A percentile compares a stretch with the other conserved stretches of the same genome.
phyloP scores from a whole-genome alignment of 2,888 invertebrate species.

The Diarsia rubi region DNA sequence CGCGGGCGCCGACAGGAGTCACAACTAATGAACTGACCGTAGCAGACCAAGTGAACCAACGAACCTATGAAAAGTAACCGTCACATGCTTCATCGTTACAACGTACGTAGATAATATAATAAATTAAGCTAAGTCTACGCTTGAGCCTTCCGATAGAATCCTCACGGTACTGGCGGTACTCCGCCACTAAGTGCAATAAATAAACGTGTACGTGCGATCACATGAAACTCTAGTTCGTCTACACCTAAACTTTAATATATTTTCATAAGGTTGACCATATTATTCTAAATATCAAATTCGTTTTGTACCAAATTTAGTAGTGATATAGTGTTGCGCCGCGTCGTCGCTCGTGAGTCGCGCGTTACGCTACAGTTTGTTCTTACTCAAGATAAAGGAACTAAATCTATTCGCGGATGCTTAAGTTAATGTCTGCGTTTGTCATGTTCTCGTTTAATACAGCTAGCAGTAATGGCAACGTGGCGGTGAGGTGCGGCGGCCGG shows the following conservation, averaged over 20 bases:
- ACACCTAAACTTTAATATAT: conserved; percentile 73
- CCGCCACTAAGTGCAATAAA: conserved; percentile 80
- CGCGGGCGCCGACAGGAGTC: conserved; percentile 61
- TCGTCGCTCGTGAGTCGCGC: conserved; percentile 48
- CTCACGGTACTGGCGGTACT: conserved; percentile 69
- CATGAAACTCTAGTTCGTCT: conserved; percentile 78
- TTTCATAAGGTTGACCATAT: conserved; percentile 78
- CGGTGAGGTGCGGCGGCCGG: conserved; percentile 71
- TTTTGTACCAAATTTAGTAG: conserved; percentile 87
- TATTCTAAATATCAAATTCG: conserved; percentile 81
- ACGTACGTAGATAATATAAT: conserved; percentile 63
- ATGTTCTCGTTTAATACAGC: conserved; percentile 76
- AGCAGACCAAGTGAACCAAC: conserved; percentile 65
- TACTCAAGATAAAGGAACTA: conserved; percentile 74
- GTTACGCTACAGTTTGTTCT: conserved; percentile 62
- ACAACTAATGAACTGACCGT: conserved; percentile 69
- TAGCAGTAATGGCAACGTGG: conserved; percentile 87
- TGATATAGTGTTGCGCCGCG: conserved; percentile 57
- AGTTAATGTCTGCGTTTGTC: conserved; percentile 75
- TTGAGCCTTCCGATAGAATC: conserved; percentile 73
- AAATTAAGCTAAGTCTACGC: conserved; percentile 73
- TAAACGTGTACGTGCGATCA: conserved; percentile 84
- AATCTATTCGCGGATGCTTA: conserved; percentile 70
- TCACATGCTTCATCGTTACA: conserved; percentile 31
- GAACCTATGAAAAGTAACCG: conserved; percentile 59